Evolutionary conservation across 1,140 invertebrate genomes (phyloP).

Genomic region (Coenobita brevimanus): DNA sequence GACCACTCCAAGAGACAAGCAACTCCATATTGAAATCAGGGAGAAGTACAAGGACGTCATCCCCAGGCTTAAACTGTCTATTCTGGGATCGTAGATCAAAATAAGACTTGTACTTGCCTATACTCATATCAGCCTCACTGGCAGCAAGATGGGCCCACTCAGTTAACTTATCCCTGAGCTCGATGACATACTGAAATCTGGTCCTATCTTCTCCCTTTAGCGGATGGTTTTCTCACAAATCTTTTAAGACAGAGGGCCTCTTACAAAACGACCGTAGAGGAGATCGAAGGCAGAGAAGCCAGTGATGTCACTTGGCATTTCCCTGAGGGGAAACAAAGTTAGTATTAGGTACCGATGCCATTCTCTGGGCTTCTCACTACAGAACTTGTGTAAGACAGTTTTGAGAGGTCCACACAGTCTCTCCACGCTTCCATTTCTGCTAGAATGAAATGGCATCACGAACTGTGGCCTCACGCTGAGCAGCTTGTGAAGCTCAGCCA

Average conservation of each 20-base stretch:
- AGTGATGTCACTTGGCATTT: background rate
- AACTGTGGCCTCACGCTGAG: too few relatives aligned
- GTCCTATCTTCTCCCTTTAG: background rate
- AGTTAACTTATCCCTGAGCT: background rate
- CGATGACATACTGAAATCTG: background rate
- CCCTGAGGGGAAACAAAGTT: background rate
- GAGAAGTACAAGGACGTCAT: constrained; percentile 23
- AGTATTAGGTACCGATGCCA: background rate
- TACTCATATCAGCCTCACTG: constrained; percentile 8
- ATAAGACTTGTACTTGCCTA: background rate
- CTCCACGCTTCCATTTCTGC: background rate
- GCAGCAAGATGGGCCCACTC: constrained; percentile 3
- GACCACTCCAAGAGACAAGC: background rate
- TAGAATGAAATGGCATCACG: background rate
- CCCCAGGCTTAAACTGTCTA: constrained; percentile 4
- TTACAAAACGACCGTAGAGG: background rate
- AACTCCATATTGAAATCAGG: background rate
- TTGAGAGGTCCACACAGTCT: background rate
- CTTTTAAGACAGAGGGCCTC: background rate
- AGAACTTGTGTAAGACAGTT: background rate
- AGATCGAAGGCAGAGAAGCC: constrained; percentile 16
- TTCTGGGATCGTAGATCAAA: background rate
- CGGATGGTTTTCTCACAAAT: background rate
- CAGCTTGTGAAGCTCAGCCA: too few relatives aligned
- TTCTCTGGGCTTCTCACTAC: too few relatives aligned